Evolutionary conservation across 2,113 vertebrate species (phyloP), one percentile per base, ranked within the genome.

Genomic region (Rhinopithecus roxellana): DNA sequence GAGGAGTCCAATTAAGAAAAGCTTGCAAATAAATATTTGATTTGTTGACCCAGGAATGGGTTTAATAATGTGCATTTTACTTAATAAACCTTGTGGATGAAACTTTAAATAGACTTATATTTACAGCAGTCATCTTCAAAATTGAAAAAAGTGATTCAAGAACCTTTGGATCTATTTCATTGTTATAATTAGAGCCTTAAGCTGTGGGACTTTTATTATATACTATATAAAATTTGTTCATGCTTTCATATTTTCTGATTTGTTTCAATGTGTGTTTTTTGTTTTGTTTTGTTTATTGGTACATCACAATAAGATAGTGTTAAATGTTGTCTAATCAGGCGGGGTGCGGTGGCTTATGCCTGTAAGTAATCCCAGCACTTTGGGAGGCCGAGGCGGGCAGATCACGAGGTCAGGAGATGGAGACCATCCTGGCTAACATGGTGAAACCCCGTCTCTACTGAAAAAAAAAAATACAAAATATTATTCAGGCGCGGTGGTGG

Each of bases 181-280:
- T 93, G 30, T 40, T 64, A 59, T n/a, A 87, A 52, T 88, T 96
- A 88, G 48, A 94, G 61, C 30, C 35, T 90, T 87, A 69, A 87
- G 13, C 93, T 67, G 9, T 48, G 70, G 7, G 2, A 75, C n/a
- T 94, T 96, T n/a, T 35, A n/a, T 14, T 25, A n/a, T 59, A 70
- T 20, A 61, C 7, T 38, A 16, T 88, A 32, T 91, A 85, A 70
- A 45, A 89, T 75, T 55, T 77, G 12, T 52, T 78, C 20, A 20
- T 88, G 32, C 40, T 77, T 84, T 94, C 61, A 27, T 91, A 32
- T 82, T 95, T 90, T 93, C 17, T 79, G 4, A 38, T 87, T 85
- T 90, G 11, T 89, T 64, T 95, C 81, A 88, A 52, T 91, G 9
- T 91, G 18, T 11, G 3, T 20, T 91, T 91, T 22, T 61, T 81